These are phyloP conservation scores for Marmota monax DNA, from an alignment of 2,113 vertebrate species.

Conservation along the genomic window DNA sequence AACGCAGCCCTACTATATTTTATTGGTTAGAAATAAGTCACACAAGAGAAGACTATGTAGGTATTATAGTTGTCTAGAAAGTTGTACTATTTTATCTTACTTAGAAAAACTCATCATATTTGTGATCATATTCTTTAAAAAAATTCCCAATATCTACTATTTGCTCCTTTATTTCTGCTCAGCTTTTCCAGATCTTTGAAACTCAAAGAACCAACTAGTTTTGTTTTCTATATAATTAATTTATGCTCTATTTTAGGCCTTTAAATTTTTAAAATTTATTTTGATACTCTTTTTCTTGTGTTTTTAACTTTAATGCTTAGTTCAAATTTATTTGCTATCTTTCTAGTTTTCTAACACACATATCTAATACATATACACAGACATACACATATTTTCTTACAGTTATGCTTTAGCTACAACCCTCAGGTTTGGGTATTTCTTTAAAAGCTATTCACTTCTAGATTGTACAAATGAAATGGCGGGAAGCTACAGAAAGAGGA, in stretches of 20 bases:
- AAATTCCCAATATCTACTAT: neutral
- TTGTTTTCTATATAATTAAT: neutral
- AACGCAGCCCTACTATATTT: neutral
- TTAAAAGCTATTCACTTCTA: neutral
- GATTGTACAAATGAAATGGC: neutral
- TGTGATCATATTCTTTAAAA: neutral
- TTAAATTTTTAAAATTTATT: neutral
- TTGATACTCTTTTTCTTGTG: neutral
- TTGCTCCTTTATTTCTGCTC: neutral
- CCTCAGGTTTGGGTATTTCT: neutral
- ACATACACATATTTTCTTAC: neutral
- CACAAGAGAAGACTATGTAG: neutral
- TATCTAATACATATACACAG: neutral
- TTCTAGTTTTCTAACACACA: neutral
- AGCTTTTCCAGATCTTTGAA: neutral
- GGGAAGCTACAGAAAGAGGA: neutral
- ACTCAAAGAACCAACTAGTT: neutral
- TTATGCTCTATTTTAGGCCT: neutral
- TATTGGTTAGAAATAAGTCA: neutral
- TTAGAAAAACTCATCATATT: neutral
- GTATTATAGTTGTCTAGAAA: neutral
- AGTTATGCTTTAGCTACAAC: neutral
- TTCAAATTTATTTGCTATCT: neutral
- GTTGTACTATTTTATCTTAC: neutral
- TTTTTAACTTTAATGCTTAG: slow-evolving; percentile 15